Percentiles rank a stretch among this genome's conserved stretches.
Conservation (phyloP, 2,888 invertebrate genomes). For the Phoronis australis region DNA sequence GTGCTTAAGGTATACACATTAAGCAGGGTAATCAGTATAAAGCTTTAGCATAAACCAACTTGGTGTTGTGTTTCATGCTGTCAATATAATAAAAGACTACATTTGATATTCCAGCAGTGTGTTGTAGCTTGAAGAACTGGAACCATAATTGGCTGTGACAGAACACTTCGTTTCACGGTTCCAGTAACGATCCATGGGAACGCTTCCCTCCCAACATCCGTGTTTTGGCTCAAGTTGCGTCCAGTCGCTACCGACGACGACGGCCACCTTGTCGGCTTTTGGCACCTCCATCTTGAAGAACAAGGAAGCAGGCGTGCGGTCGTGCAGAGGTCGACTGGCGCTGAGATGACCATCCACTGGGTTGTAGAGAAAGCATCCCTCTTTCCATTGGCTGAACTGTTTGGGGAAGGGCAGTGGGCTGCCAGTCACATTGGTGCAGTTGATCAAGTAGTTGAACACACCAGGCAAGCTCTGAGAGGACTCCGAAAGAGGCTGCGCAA, state of each 20-base stretch:
- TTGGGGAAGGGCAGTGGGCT: constrained; percentile 44
- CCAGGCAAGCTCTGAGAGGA: constrained; percentile 49
- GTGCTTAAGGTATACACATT: too few relatives aligned
- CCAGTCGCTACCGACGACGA: constrained; percentile 50
- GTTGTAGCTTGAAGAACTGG: constrained; percentile 46
- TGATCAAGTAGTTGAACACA: constrained; percentile 52
- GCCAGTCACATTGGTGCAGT: constrained; percentile 33
- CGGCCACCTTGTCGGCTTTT: constrained; percentile 46
- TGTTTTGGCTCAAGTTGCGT: constrained; percentile 39
- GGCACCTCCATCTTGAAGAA: constrained; percentile 42
- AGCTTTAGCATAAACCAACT: too few relatives aligned
- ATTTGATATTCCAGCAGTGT: constrained; percentile 48
- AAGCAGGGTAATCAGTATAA: too few relatives aligned
- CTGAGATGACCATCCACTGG: constrained; percentile 34
- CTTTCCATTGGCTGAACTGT: constrained; percentile 54
- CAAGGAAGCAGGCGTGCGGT: constrained; percentile 20
- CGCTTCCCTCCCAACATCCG: constrained; percentile 42
- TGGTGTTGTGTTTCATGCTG: too few relatives aligned
- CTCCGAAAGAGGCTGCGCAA: constrained; percentile 43
- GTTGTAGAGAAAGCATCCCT: constrained; percentile 49
- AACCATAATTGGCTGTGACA: constrained; percentile 50
- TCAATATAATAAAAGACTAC: too few relatives aligned
- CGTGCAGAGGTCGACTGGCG: constrained; percentile 16
- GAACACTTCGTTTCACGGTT: constrained; percentile 38
- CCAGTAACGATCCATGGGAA: constrained; percentile 34